Base-by-base conservation (phyloP, 2,797 vertebrate genomes). In the Xiphophorus birchmanni region DNA sequence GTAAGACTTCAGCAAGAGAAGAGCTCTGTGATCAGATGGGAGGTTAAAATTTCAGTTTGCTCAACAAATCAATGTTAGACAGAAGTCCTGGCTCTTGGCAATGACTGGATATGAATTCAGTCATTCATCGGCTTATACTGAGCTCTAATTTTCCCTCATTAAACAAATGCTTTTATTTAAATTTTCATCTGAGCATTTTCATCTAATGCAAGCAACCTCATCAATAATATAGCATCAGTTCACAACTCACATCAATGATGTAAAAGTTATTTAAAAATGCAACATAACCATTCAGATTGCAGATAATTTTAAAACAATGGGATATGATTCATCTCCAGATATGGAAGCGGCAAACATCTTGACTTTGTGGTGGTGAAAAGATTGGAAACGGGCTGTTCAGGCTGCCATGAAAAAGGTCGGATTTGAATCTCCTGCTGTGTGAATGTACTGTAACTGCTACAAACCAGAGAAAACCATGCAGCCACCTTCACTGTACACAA, bases 21-120 rank as follows among this genome's bases (percentile, higher is more conserved):
- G 26, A 80, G 42, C 11, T 21, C 45, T 21, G 29, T 21, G 60
- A 67, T 78, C 23, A 10, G 74, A 79, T 44, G 47, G 7, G 69
- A 48, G 80, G 63, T 85, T 80, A 86, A 82, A 81, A 78, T 79
- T 83, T 71, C 58, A 73, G 67, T 85, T 84, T 79, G 50, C 44
- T 77, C 54, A 81, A 80, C 75, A 78, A 81, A 82, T 81, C 44
- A 65, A 26, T 10, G 44, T 18, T 2, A 75, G 32, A 71, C 60
- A n/a, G 32, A 7, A 48, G 40, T 76, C 45, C 73, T 80, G 40
- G 72, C 50, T 78, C 72, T 21, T 67, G 26, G 12, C 12, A 60
- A 60, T 13, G n/a, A 60, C 9, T 60, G 12, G n/a, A 60, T 60
- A 29, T 13, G 56, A 13, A 26, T 60, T 60, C 56, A 60, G 56